Percentiles rank a stretch among this genome's conserved stretches.
These are phyloP conservation scores for Euphydryas editha DNA, from an alignment of 2,888 invertebrate species.

Conservation along the genomic window DNA sequence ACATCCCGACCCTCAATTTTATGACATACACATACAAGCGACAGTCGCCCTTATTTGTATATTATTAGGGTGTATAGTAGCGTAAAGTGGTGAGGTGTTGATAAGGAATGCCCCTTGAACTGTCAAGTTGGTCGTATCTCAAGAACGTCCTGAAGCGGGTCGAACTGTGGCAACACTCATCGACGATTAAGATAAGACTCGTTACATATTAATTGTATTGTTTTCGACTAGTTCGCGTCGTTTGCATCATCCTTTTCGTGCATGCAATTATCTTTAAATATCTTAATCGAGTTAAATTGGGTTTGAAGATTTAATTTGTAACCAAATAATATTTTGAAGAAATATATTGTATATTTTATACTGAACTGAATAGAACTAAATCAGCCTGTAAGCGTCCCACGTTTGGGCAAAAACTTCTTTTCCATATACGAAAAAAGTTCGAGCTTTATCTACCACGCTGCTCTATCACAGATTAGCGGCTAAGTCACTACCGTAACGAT, in stretches of 20 bases:
- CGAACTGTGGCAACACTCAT: slow-evolving; percentile 21
- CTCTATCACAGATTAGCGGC: too few relatives aligned
- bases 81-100: slow-evolving; percentile 34
- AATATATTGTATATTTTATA: too few relatives aligned
- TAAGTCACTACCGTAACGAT: too few relatives aligned
- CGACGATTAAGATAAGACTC: slow-evolving; percentile 17
- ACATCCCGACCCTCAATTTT: slow-evolving; percentile 50
- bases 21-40: slow-evolving; percentile 37
- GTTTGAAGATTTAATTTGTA: too few relatives aligned
- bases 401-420: too few relatives aligned
- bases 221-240: slow-evolving; percentile 13
- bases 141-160: slow-evolving; percentile 28
- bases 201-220: slow-evolving; percentile 21
- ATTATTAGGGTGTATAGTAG: not conserved
- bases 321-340: too few relatives aligned
- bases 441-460: too few relatives aligned
- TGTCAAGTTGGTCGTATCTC: slow-evolving; percentile 34
- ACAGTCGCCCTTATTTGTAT: not conserved
- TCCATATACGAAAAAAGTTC: too few relatives aligned
- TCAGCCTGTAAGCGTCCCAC: too few relatives aligned
- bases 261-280: not conserved
- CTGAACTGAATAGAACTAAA: too few relatives aligned
- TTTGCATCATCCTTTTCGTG: not conserved
- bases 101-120: slow-evolving; percentile 61
- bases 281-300: too few relatives aligned